phyloP scores from a whole-genome alignment of 2,888 invertebrate species.

The Folsomia manolachei region DNA sequence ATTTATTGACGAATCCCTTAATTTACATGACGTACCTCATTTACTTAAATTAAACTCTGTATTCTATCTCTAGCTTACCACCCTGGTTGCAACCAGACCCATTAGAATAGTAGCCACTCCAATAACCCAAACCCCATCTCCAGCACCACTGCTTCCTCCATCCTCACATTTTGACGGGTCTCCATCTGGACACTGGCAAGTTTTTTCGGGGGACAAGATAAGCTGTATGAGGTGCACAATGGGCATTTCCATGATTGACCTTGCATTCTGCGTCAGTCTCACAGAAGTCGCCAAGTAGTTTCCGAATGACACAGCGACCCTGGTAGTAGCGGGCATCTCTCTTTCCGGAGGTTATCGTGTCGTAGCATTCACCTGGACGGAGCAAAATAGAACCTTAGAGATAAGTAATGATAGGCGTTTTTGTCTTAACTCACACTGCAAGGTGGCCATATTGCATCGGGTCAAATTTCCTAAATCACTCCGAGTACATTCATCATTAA shows the following conservation, averaged over 20 bases:
- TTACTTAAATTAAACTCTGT: neutral
- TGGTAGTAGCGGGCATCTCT: conserved; percentile 15
- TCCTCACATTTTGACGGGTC: neutral
- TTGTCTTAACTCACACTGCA: conserved; percentile 17
- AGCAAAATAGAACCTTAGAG: neutral
- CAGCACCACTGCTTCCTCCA: neutral
- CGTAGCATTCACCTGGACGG: no score
- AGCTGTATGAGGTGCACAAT: neutral
- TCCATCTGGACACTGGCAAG: neutral
- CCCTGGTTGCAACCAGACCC: neutral
- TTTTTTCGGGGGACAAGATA: neutral
- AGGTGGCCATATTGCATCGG: conserved; percentile 16
- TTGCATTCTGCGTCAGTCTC: neutral
- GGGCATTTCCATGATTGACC: neutral
- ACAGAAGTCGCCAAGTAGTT: conserved; percentile 24
- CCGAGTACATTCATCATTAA: conserved; percentile 11
- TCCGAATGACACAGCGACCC: conserved; percentile 23
- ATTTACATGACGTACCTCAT: no score
- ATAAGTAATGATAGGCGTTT: neutral
- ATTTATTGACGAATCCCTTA: no score
- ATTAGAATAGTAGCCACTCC: neutral
- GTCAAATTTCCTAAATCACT: conserved; percentile 17
- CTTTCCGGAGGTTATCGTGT: conserved; percentile 23
- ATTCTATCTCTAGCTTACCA: no score
- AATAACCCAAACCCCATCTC: neutral